phyloP scores from a whole-genome alignment of 2,888 invertebrate genomes.

The Lypha dubia region DNA sequence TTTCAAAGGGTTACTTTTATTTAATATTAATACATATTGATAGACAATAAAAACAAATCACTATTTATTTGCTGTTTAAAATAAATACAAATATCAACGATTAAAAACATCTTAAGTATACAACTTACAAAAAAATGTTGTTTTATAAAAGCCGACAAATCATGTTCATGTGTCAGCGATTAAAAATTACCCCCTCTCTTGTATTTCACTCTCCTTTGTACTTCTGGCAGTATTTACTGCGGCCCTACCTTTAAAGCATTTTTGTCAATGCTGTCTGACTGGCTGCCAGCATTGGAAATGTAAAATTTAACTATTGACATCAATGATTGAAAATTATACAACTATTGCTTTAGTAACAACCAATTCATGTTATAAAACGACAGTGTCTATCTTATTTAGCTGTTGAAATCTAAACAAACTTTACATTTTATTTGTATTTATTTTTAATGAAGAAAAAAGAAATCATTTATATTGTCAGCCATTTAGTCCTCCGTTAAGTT shows the following conservation, averaged over 20 bases:
- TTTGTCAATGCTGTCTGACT: slow-evolving; percentile 3
- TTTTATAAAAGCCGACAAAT: slow-evolving; percentile 72
- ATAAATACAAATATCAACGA: slow-evolving; percentile 58
- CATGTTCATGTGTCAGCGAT: slow-evolving; percentile 68
- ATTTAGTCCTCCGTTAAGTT: slow-evolving; percentile 31
- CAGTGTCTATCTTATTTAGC: slow-evolving; percentile 24
- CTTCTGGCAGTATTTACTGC: not conserved
- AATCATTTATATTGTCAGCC: slow-evolving; percentile 48
- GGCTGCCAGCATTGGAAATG: slow-evolving; percentile 75
- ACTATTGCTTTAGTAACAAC: slow-evolving; percentile 76
- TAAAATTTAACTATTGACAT: slow-evolving; percentile 81
- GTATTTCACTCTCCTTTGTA: not conserved
- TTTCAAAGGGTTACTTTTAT: slow-evolving; percentile 26
- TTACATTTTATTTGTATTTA: slow-evolving; percentile 6
- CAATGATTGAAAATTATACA: slow-evolving; percentile 81
- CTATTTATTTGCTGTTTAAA: slow-evolving; percentile 43
- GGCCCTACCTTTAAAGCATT: slow-evolving; percentile 17
- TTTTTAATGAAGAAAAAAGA: slow-evolving; percentile 27
- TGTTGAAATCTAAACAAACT: slow-evolving; percentile 12
- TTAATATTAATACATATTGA: slow-evolving; percentile 18
- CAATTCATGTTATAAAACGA: slow-evolving; percentile 64
- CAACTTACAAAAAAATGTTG: slow-evolving; percentile 54
- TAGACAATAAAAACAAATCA: slow-evolving; percentile 39
- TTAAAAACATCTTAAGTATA: slow-evolving; percentile 74
- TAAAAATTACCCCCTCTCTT: slow-evolving; percentile 12